Conservation (phyloP, 1,140 invertebrate genomes). For the Euglossa dilemma region DNA sequence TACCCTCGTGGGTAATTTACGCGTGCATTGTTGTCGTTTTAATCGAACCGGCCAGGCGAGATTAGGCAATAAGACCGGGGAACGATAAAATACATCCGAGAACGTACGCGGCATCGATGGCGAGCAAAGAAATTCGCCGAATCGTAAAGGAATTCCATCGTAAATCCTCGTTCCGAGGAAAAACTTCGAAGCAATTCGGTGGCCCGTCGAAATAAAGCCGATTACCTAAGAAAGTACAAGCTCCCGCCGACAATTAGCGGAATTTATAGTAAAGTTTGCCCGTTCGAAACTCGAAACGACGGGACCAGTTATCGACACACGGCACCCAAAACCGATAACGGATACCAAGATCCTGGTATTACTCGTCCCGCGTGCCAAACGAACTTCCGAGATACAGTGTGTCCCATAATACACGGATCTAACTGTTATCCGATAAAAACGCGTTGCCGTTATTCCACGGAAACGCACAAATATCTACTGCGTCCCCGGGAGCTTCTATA, state of each 20-base stretch:
- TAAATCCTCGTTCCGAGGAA: background rate
- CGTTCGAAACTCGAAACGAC: constrained; percentile 1
- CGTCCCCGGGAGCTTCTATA: background rate
- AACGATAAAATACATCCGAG: background rate
- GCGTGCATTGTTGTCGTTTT: background rate
- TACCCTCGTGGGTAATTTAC: background rate
- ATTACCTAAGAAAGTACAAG: background rate
- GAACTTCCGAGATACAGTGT: constrained; percentile 1
- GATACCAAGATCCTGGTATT: constrained; percentile 39
- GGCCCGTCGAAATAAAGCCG: background rate
- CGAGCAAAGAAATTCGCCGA: background rate
- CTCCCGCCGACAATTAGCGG: constrained; percentile 9
- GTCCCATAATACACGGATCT: background rate
- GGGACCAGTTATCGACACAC: constrained; percentile 30
- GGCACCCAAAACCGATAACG: constrained; percentile 44
- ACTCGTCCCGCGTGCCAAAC: constrained; percentile 29
- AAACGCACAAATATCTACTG: background rate
- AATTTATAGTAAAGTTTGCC: constrained; percentile 22
- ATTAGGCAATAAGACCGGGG: background rate
- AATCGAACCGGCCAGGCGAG: background rate
- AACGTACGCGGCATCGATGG: background rate
- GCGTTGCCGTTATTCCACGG: background rate
- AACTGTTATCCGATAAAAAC: background rate
- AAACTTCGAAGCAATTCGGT: background rate
- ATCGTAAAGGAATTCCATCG: too few species aligned